Percentiles rank a stretch among this genome's conserved stretches.
Conservation (phyloP, 53 echinoderm and acorn worm genomes). For the Patiria pectinifera region DNA sequence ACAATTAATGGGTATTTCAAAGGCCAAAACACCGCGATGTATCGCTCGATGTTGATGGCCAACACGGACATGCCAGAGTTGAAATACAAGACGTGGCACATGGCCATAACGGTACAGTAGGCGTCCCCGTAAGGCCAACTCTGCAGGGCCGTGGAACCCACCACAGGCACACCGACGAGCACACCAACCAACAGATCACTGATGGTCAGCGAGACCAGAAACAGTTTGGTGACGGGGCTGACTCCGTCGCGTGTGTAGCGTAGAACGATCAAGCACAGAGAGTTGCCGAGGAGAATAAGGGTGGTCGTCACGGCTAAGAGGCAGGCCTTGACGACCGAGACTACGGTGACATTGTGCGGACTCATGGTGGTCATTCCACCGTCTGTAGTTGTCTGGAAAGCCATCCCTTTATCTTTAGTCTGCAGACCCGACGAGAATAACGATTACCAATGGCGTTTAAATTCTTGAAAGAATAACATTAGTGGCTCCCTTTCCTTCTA, state of each 20-base stretch:
- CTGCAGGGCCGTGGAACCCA: slow-evolving; percentile 51
- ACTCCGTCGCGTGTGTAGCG: slow-evolving; percentile 28
- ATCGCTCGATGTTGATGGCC: slow-evolving; percentile 53
- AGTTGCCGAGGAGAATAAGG: slow-evolving; percentile 24
- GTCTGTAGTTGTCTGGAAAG: background rate
- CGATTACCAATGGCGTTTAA: too few relatives aligned
- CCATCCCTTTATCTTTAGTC: background rate
- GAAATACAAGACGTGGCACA: slow-evolving; percentile 49
- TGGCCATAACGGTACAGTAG: slow-evolving; percentile 52
- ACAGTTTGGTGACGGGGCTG: slow-evolving; percentile 55
- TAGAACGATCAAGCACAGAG: slow-evolving; percentile 42
- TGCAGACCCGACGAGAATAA: background rate
- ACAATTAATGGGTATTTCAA: slow-evolving; percentile 52
- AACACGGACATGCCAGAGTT: slow-evolving; percentile 50
- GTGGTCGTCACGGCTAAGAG: slow-evolving; percentile 16
- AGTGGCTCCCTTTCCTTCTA: too few relatives aligned
- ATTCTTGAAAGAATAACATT: too few relatives aligned
- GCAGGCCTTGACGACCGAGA: slow-evolving; percentile 38
- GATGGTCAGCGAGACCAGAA: slow-evolving; percentile 48
- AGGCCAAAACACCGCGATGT: slow-evolving; percentile 54
- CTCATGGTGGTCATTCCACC: background rate
- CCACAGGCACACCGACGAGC: slow-evolving; percentile 40
- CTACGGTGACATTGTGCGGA: slow-evolving; percentile 39
- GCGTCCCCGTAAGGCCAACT: slow-evolving; percentile 47
- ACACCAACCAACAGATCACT: slow-evolving; percentile 52